These are phyloP conservation scores for Xiphophorus maculatus DNA, from an alignment of 2,113 vertebrate genomes.

Conservation along the genomic window DNA sequence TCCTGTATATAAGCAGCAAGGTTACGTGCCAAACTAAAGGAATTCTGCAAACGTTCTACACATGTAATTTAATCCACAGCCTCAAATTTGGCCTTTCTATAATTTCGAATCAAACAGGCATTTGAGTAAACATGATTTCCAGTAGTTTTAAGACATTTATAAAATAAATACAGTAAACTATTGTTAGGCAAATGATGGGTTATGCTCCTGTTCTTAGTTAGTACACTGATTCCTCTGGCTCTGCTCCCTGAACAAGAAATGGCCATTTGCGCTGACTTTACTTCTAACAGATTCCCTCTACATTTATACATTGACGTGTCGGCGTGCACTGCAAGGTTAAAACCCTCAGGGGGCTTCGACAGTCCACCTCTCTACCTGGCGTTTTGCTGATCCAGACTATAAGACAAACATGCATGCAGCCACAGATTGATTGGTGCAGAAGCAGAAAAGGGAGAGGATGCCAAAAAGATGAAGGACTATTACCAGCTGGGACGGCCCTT, in stretches of 20 bases:
- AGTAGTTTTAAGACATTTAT: background rate
- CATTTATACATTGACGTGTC: slow-evolving; percentile 24
- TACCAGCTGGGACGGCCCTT: slow-evolving; percentile 15
- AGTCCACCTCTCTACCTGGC: slow-evolving; percentile 36
- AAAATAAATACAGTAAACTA: background rate
- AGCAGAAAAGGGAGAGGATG: slow-evolving; percentile 20
- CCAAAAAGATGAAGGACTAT: slow-evolving; percentile 5
- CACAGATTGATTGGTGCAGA: slow-evolving; percentile 52
- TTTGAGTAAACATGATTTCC: background rate
- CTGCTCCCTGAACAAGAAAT: slow-evolving; percentile 19
- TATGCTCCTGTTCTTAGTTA: slow-evolving; percentile 6
- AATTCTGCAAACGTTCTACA: background rate
- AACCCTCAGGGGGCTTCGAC: slow-evolving; percentile 22
- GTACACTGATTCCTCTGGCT: slow-evolving; percentile 19
- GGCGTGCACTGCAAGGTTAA: slow-evolving; percentile 45
- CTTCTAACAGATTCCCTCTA: slow-evolving; percentile 30
- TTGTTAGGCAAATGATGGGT: background rate
- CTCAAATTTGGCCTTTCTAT: background rate
- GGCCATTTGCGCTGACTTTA: slow-evolving; percentile 36
- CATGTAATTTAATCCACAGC: background rate
- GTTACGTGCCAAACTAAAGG: background rate
- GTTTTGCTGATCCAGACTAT: slow-evolving; percentile 73
- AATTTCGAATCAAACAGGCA: background rate
- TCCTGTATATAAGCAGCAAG: background rate
- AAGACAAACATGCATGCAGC: slow-evolving; percentile 53